A percentile compares a stretch with the other conserved stretches of the same genome.
Conservation (phyloP, 2,113 vertebrate species). For the Pterocles burchelli region DNA sequence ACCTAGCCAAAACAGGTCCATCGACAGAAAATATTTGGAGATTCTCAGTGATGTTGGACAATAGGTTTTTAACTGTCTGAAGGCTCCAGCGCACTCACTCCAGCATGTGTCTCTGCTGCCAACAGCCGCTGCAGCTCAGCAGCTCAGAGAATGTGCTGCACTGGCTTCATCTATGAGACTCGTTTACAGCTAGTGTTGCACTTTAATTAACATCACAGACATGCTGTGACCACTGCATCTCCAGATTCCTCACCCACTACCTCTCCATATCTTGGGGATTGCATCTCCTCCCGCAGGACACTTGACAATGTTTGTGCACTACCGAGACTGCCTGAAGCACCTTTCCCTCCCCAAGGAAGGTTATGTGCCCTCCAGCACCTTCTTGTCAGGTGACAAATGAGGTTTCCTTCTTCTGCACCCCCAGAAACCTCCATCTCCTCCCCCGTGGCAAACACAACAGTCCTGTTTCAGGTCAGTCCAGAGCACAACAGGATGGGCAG, state of each 20-base stretch:
- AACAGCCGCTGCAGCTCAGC: not conserved
- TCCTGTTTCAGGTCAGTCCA: constrained; percentile 10
- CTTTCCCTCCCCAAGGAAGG: not conserved
- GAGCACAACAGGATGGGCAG: constrained; percentile 1
- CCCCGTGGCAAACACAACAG: not conserved
- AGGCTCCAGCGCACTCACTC: not conserved
- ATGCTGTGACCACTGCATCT: not conserved
- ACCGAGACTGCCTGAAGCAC: not conserved
- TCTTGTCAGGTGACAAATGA: not conserved
- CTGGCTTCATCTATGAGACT: not conserved
- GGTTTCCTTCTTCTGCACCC: not conserved
- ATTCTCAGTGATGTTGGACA: not conserved
- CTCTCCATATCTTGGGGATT: not conserved
- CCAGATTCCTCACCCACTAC: not conserved
- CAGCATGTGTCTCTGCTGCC: not conserved
- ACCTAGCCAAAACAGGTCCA: constrained; percentile 5
- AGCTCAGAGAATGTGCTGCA: not conserved
- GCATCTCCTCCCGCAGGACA: not conserved
- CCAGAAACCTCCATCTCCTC: not conserved
- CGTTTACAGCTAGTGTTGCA: not conserved
- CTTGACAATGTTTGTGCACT: not conserved
- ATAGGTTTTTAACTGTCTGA: not conserved
- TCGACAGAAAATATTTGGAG: not conserved
- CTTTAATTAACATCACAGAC: not conserved
- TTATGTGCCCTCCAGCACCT: not conserved